phyloP scores from a whole-genome alignment of 1,140 invertebrate species.

The Myzus persicae region DNA sequence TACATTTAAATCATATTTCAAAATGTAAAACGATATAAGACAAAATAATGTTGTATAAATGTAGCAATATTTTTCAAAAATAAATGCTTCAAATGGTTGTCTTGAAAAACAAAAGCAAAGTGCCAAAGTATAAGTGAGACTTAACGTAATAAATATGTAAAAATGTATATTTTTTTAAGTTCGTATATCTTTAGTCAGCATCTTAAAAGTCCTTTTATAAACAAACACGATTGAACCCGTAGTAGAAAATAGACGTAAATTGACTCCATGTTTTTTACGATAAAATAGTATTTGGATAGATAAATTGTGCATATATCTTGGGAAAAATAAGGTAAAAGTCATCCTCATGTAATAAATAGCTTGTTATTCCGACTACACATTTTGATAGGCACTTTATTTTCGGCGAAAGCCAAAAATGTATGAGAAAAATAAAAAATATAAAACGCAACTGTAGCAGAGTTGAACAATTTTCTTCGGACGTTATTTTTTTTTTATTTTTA shows the following conservation, averaged over 20 bases:
- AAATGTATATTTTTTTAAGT: neutral
- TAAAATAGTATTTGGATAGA: neutral
- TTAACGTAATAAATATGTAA: neutral
- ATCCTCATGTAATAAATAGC: conserved; percentile 12
- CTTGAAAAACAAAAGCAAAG: neutral
- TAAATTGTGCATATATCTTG: neutral
- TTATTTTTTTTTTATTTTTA: conserved; percentile 34
- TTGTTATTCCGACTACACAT: neutral
- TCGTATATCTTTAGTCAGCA: neutral
- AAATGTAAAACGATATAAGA: conserved; percentile 3
- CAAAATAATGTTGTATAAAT: neutral
- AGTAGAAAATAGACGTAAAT: neutral
- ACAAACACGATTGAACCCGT: neutral
- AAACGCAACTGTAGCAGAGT: neutral
- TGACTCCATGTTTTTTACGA: neutral
- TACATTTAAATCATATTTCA: neutral
- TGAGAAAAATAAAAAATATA: conserved; percentile 26
- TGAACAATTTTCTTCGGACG: conserved; percentile 27
- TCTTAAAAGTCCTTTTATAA: neutral
- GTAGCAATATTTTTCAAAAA: neutral
- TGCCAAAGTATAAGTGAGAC: neutral
- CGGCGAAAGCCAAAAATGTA: conserved; percentile 14
- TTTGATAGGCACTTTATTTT: conserved; percentile 48
- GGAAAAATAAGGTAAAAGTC: conserved; percentile 41
- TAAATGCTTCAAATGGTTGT: neutral